A percentile compares a stretch with the other conserved stretches of the same genome.
Conservation (phyloP, 2,888 invertebrate genomes). For the Folsomia candida region DNA sequence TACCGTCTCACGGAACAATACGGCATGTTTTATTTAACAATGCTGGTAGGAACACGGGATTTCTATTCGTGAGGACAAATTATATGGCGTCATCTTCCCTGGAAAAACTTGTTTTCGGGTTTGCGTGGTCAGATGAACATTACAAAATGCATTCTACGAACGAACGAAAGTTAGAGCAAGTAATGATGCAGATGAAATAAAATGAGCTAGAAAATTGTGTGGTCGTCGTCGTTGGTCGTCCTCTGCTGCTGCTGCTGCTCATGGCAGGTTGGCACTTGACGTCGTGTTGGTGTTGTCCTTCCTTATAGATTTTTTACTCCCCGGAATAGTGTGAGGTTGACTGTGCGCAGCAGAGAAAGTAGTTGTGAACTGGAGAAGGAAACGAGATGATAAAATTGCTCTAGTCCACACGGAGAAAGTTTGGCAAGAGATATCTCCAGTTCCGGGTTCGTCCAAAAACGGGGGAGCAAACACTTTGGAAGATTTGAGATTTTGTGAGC, state of each 20-base stretch:
- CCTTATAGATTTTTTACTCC: constrained; percentile 5
- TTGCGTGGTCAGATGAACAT: neutral
- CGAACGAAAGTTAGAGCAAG: too few relatives aligned
- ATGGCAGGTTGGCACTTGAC: neutral
- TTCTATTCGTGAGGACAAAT: too few relatives aligned
- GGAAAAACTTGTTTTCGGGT: neutral
- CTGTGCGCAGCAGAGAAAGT: constrained; percentile 15
- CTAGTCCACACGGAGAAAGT: neutral
- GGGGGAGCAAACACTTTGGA: neutral
- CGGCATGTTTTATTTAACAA: too few relatives aligned
- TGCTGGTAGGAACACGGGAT: too few relatives aligned
- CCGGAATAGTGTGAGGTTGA: constrained; percentile 13
- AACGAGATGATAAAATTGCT: neutral
- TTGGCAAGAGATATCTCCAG: neutral
- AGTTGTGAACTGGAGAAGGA: too few relatives aligned
- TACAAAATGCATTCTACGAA: neutral
- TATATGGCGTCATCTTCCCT: too few relatives aligned
- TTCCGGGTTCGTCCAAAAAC: neutral
- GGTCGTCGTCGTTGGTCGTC: too few relatives aligned
- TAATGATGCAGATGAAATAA: too few relatives aligned
- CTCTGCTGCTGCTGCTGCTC: neutral
- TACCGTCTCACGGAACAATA: too few relatives aligned
- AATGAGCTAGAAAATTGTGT: neutral
- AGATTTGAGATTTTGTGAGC: neutral
- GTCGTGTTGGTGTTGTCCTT: neutral